Conservation (phyloP, 2,797 vertebrate species). For the Sebastolobus altivelis region DNA sequence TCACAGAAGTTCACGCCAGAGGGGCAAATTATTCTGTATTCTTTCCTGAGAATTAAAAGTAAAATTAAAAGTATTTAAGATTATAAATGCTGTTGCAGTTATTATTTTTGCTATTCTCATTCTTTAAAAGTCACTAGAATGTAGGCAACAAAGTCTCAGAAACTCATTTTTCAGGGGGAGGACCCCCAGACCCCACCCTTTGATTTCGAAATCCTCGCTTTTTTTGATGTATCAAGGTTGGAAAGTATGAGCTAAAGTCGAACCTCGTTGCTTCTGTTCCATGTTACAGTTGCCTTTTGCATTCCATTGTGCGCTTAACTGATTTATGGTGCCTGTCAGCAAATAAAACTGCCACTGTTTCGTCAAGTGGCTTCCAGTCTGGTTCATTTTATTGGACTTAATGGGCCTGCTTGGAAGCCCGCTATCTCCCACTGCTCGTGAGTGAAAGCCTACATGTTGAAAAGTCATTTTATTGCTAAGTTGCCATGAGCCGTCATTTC, state of each 20-base stretch:
- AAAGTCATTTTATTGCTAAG: slow-evolving; percentile 54
- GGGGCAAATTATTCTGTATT: too few species aligned
- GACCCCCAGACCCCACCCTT: too few species aligned
- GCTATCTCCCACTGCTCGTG: slow-evolving; percentile 31
- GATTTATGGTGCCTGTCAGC: slow-evolving; percentile 56
- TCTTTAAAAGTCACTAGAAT: too few species aligned
- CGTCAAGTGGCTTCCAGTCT: slow-evolving; percentile 46
- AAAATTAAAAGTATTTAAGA: too few species aligned
- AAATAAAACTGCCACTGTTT: slow-evolving; percentile 59
- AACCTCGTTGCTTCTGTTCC: slow-evolving; percentile 4
- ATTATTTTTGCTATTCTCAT: too few species aligned
- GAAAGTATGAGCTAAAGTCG: neutral
- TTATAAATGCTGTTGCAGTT: too few species aligned
- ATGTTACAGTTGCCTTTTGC: slow-evolving; percentile 5
- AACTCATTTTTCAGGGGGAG: too few species aligned
- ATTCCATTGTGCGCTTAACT: slow-evolving; percentile 8
- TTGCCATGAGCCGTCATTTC: slow-evolving; percentile 58
- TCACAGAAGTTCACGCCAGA: too few species aligned
- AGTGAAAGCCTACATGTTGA: slow-evolving; percentile 43
- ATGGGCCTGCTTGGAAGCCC: slow-evolving; percentile 46
- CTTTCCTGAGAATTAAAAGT: too few species aligned
- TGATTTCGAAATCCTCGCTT: too few species aligned
- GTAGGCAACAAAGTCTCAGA: too few species aligned
- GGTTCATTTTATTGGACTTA: slow-evolving; percentile 67
- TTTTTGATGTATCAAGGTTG: too few species aligned